Percentiles rank a stretch among this genome's conserved stretches.
phyloP scores from a whole-genome alignment of 2,797 vertebrate species.

The Lithobates sylvaticus region DNA sequence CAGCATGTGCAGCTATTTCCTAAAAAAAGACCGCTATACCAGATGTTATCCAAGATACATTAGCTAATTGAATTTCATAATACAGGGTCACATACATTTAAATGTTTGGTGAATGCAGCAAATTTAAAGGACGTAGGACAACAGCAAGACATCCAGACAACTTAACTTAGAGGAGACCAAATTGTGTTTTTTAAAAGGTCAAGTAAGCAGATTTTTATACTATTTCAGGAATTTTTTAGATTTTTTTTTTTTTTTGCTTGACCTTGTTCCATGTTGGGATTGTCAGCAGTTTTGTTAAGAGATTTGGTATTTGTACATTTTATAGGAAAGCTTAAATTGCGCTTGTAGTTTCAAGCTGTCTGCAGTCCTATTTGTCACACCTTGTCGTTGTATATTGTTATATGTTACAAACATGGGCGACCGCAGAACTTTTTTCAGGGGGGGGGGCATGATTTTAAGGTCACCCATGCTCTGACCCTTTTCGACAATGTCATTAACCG shows the following conservation, averaged over 20 bases:
- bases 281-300: background rate
- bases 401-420: no score
- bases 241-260: background rate
- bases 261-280: background rate
- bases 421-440: no score
- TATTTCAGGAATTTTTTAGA: background rate
- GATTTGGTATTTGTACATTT: background rate
- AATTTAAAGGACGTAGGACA: slow-evolving; percentile 44
- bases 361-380: no score
- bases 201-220: slow-evolving; percentile 25
- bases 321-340: background rate
- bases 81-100: slow-evolving; percentile 49
- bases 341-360: no score
- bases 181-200: slow-evolving; percentile 7
- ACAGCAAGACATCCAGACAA: background rate
- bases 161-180: background rate
- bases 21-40: slow-evolving; percentile 43
- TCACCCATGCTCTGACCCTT: no score
- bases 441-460: no score
- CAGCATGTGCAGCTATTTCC: slow-evolving; percentile 43
- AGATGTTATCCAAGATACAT: slow-evolving; percentile 55
- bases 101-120: slow-evolving; percentile 35
- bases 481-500: no score
- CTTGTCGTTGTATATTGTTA: no score
- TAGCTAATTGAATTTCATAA: slow-evolving; percentile 54